Conservation (phyloP, 1,140 invertebrate species). For the Drosophila kikkawai region DNA sequence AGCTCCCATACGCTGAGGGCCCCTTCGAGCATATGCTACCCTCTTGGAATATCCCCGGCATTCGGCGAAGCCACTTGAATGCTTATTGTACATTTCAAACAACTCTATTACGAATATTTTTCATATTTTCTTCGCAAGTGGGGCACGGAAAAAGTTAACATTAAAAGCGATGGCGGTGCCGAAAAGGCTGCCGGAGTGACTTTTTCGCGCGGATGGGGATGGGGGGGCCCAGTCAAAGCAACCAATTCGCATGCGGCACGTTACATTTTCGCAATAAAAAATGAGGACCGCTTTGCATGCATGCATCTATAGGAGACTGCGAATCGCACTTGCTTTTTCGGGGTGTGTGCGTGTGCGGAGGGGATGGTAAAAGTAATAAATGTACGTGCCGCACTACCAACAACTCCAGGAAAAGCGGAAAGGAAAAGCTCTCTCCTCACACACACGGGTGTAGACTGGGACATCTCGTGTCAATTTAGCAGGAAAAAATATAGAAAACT, state of each 20-base stretch:
- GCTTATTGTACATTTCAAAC: constrained; percentile 84
- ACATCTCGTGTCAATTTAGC: constrained; percentile 72
- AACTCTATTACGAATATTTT: constrained; percentile 84
- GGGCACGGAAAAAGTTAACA: constrained; percentile 74
- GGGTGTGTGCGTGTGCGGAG: constrained; percentile 16
- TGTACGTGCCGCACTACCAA: constrained; percentile 75
- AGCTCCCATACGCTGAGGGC: constrained; percentile 23
- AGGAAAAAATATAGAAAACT: constrained; percentile 18
- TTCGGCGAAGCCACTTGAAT: constrained; percentile 76
- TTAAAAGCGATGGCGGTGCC: constrained; percentile 73
- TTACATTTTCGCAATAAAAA: constrained; percentile 82
- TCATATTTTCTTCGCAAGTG: constrained; percentile 73
- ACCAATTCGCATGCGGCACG: constrained; percentile 82
- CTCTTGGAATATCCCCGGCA: constrained; percentile 34
- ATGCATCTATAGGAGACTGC: constrained; percentile 65
- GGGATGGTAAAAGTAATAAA: constrained; percentile 67
- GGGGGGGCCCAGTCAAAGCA: constrained; percentile 54
- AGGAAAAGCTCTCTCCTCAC: constrained; percentile 30
- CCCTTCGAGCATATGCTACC: constrained; percentile 5
- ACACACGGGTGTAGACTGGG: constrained; percentile 12
- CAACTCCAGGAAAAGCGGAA: constrained; percentile 44
- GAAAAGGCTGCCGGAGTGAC: constrained; percentile 55
- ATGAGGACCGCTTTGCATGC: constrained; percentile 80
- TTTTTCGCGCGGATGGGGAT: constrained; percentile 7
- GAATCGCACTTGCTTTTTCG: constrained; percentile 36